Conservation (phyloP, 2,113 vertebrate species). For the Eclectus roratus region DNA sequence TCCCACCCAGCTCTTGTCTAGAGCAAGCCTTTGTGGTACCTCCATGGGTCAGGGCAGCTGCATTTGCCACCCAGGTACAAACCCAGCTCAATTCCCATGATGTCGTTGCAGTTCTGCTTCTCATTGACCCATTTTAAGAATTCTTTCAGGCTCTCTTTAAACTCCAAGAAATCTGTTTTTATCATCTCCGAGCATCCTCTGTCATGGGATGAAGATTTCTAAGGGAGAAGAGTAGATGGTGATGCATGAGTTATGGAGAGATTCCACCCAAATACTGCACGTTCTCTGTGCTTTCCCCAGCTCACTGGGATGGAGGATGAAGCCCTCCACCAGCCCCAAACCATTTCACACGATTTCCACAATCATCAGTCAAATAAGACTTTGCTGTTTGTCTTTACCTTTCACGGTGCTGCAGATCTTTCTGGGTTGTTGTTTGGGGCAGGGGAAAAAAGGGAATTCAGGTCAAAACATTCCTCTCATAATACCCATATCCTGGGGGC, state of each 20-base stretch:
- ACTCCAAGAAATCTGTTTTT: fast-evolving
- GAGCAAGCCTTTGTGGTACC: fast-evolving
- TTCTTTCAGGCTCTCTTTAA: background rate
- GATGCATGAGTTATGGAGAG: background rate
- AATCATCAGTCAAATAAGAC: background rate
- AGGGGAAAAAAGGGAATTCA: background rate
- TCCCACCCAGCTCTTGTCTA: background rate
- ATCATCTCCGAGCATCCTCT: fast-evolving
- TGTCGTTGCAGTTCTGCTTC: fast-evolving
- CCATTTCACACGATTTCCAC: background rate
- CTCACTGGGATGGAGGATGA: background rate
- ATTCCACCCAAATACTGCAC: background rate
- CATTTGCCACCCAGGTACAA: background rate
- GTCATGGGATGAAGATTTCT: background rate
- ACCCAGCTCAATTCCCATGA: fast-evolving
- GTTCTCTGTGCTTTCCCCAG: background rate
- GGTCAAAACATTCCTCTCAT: background rate
- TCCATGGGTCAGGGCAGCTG: fast-evolving
- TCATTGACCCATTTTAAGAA: background rate
- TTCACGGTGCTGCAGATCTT: background rate
- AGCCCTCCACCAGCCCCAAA: background rate
- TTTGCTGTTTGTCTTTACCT: background rate
- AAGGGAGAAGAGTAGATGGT: background rate
- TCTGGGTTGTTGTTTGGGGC: background rate
- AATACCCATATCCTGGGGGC: background rate